A percentile compares a stretch with the other conserved stretches of the same genome.
Evolutionary conservation across 2,888 invertebrate species (phyloP).

Genomic region (Erynnis tages): DNA sequence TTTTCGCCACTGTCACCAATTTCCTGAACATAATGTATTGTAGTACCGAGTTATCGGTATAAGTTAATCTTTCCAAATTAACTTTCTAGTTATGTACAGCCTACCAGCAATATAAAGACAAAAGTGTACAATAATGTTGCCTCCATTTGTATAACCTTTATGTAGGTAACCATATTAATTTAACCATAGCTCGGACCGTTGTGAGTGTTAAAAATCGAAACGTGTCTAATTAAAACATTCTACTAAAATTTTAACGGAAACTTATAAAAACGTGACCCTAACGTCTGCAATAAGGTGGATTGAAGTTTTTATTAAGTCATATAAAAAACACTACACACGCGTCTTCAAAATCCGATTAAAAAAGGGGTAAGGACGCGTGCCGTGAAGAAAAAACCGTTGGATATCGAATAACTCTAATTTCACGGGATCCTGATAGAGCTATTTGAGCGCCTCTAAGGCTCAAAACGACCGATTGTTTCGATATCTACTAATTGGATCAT

Average conservation of each 20-base stretch:
- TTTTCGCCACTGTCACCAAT: constrained; percentile 60
- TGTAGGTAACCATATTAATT: too few relatives aligned
- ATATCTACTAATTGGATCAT: constrained; percentile 80
- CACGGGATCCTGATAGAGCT: constrained; percentile 74
- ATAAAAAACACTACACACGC: constrained; percentile 71
- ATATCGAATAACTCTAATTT: constrained; percentile 73
- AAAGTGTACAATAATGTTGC: too few relatives aligned
- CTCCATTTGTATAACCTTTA: too few relatives aligned
- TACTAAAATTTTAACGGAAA: constrained; percentile 62
- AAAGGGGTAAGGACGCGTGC: constrained; percentile 73
- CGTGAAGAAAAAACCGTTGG: constrained; percentile 56
- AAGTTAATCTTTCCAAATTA: too few relatives aligned
- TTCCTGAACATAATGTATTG: constrained; percentile 42
- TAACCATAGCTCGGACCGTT: too few relatives aligned
- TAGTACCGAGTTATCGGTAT: not conserved
- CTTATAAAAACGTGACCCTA: constrained; percentile 65
- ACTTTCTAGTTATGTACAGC: too few relatives aligned
- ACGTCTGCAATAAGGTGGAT: constrained; percentile 77
- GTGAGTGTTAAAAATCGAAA: too few relatives aligned
- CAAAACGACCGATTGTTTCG: constrained; percentile 70
- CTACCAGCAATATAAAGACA: too few relatives aligned
- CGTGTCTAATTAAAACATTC: constrained; percentile 73
- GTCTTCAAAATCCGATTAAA: constrained; percentile 75
- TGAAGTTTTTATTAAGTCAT: constrained; percentile 61
- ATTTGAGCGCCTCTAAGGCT: constrained; percentile 67